Conservation (phyloP, 1,140 invertebrate species). For the Stratiolaelaps scimitus region DNA sequence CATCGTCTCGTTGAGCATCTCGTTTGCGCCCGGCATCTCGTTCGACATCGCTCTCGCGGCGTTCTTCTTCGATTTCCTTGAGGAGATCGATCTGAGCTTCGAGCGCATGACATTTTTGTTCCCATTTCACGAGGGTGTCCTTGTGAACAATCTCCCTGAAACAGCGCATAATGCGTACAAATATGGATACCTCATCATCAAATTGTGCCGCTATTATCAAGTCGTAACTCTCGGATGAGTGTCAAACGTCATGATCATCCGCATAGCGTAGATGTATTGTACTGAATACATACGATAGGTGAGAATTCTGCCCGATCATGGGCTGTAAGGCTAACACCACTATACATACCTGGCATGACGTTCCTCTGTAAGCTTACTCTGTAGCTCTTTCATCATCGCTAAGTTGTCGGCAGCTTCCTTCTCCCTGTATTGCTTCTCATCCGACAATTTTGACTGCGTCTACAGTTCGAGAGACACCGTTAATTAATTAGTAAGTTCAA, state of each 20-base stretch:
- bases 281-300: too few species aligned
- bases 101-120: slow-evolving; percentile 10
- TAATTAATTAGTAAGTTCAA: too few species aligned
- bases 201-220: too few species aligned
- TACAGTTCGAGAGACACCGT: not conserved
- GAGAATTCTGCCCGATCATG: too few species aligned
- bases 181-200: too few species aligned
- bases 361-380: slow-evolving; percentile 7
- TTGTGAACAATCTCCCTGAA: slow-evolving; percentile 20
- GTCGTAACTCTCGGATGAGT: too few species aligned
- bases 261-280: too few species aligned
- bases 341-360: slow-evolving; percentile 6
- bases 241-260: too few species aligned
- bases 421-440: slow-evolving; percentile 1
- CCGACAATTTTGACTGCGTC: slow-evolving; percentile 18
- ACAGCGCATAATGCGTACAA: too few species aligned
- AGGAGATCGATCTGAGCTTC: slow-evolving; percentile 20
- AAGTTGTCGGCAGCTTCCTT: slow-evolving; percentile 20
- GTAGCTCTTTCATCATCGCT: slow-evolving; percentile 24
- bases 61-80: slow-evolving; percentile 13
- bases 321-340: too few species aligned
- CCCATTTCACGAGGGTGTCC: slow-evolving; percentile 6
- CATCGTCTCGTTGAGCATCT: too few species aligned
- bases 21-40: too few species aligned
- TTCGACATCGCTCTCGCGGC: not conserved